Evolutionary conservation across 2,113 vertebrate genomes (phyloP).

Genomic region (Oxyura jamaicensis): DNA sequence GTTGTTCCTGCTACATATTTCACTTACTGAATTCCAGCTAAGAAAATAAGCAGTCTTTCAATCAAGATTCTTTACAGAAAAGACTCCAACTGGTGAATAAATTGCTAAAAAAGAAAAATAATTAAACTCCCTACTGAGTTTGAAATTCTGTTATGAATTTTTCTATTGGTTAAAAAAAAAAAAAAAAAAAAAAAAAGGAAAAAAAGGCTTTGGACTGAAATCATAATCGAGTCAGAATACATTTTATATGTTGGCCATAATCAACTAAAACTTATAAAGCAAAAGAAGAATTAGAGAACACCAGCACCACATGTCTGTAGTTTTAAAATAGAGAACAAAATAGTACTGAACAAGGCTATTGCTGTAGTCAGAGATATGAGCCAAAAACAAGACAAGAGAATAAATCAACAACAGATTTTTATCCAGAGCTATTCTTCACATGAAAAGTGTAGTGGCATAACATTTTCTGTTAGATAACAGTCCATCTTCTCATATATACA

Average conservation of each 20-base stretch:
- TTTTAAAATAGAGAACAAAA: not conserved
- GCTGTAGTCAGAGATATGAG: slow-evolving; percentile 1
- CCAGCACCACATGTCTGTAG: not conserved
- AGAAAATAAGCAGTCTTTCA: slow-evolving; percentile 58
- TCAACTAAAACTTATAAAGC: not conserved
- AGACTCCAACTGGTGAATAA: slow-evolving; percentile 39
- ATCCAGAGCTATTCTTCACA: slow-evolving; percentile 21
- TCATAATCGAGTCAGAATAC: not conserved
- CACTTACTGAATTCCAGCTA: slow-evolving; percentile 33
- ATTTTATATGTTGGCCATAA: not conserved
- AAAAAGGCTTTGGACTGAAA: not conserved
- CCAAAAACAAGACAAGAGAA: slow-evolving; percentile 23
- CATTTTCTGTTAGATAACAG: not conserved
- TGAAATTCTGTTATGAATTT: slow-evolving; percentile 11
- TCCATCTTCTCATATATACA: not conserved
- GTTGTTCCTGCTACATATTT: not conserved
- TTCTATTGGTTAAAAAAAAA: not conserved
- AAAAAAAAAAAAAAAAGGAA: not conserved
- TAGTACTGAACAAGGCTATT: not conserved
- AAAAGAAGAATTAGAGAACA: not conserved
- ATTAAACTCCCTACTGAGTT: not conserved
- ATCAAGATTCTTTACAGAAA: slow-evolving; percentile 38
- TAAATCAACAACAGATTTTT: slow-evolving; percentile 53
- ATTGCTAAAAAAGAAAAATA: slow-evolving; percentile 47
- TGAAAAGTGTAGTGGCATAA: slow-evolving; percentile 18